Evolutionary conservation across 2,888 invertebrate genomes (phyloP), one percentile per base, ranked within the genome.

Genomic region (Elgonia sp.): DNA sequence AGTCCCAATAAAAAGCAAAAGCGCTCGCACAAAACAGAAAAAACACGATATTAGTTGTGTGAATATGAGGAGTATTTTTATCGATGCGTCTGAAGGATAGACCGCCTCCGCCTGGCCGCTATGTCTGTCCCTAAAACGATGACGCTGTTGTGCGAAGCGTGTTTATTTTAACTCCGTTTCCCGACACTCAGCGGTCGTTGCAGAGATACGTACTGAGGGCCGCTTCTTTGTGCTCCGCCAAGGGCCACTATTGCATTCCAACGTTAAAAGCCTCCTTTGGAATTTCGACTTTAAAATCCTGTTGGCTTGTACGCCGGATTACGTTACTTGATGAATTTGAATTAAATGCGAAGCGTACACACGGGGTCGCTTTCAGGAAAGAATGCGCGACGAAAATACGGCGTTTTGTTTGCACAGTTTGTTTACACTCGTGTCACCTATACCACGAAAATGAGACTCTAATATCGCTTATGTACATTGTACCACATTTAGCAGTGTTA

Each of bases 131-230:
- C 83, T 67, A 83, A 83, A 83, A 62, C 67, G 75, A 73, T 55
- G 82, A 73, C 29, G 62, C 76, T 55, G 83, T 76, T 69, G 83
- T 57, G 50, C 63, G 60, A 69, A 62, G 83, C 69, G 69, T 76
- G 83, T 84, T 84, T 84, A 84, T 84, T 84, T 84, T 84, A 84
- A 76, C 76, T 76, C 42, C 46, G 62, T 62, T 73, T 82, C 76
- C 37, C 76, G 63, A 50, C 62, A 63, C 20, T 8, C 2, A n/a
- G 62, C 62, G 39, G 72, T 60, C 53, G 55, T 39, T 40, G 82
- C 82, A 75, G 18, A 81, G 79, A 80, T 55, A 60, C 50, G 70
- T 50, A 62, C 16, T 39, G 55, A 82, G 82, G 80, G 80, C 42
- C 57, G 70, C 57, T 63, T 72, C 81, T 81, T 81, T 46, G 81